Conservation (phyloP, 2,797 vertebrate genomes). For the Okamejei kenojei region DNA sequence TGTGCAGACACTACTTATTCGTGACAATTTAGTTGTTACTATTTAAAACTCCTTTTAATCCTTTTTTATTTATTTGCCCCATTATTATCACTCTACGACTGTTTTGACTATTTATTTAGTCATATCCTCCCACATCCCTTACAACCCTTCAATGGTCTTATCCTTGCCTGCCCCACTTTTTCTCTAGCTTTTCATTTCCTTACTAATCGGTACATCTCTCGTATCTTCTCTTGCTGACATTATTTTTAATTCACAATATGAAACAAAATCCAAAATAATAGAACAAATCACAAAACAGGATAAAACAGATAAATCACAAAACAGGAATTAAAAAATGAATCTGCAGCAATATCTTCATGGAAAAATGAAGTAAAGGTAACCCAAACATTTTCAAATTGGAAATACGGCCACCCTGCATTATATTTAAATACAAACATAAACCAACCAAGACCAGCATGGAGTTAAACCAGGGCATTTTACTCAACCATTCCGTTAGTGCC, state of each 20-base stretch:
- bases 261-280: not conserved
- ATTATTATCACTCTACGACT: not conserved
- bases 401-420: too few relatives aligned
- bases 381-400: too few relatives aligned
- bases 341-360: not conserved
- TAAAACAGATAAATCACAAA: not conserved
- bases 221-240: not conserved
- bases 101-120: not conserved
- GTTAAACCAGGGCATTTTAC: too few relatives aligned
- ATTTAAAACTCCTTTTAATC: not conserved
- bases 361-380: not conserved
- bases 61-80: not conserved
- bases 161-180: not conserved
- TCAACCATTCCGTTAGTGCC: too few relatives aligned
- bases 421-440: too few relatives aligned
- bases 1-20: not conserved
- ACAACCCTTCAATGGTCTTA: not conserved
- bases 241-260: not conserved
- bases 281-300: not conserved
- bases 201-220: not conserved
- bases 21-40: not conserved
- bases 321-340: not conserved
- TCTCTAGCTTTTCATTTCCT: not conserved
- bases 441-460: too few relatives aligned
- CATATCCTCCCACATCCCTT: not conserved